These are phyloP conservation scores for Distichodus sexfasciatus DNA, from an alignment of 2,797 vertebrate species.

Conservation along the genomic window DNA sequence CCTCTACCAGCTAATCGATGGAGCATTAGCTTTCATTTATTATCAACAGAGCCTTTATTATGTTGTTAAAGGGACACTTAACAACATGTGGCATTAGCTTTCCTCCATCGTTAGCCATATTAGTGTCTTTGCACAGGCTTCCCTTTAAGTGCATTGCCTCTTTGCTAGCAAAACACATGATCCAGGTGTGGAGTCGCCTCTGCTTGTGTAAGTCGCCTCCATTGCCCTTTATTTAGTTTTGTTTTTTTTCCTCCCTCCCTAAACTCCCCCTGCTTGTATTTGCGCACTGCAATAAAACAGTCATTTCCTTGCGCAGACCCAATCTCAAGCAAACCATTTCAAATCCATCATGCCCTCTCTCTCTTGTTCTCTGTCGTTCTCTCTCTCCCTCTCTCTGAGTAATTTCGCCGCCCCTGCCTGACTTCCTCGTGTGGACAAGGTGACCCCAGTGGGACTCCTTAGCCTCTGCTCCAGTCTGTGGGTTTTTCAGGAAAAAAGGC, in stretches of 20 bases:
- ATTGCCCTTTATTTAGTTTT: slow-evolving; percentile 46
- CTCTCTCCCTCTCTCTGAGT: slow-evolving; percentile 12
- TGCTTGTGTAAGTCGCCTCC: slow-evolving; percentile 47
- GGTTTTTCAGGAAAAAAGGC: slow-evolving; percentile 3
- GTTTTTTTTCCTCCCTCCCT: slow-evolving; percentile 48
- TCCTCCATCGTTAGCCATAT: too few species aligned
- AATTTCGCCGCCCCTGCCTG: slow-evolving; percentile 40
- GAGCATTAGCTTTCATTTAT: too few species aligned
- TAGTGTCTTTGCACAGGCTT: too few species aligned
- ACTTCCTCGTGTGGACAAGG: slow-evolving; percentile 50
- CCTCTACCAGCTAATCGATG: too few species aligned
- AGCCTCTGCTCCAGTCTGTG: not conserved
- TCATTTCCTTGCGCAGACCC: slow-evolving; percentile 52
- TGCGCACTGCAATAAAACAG: slow-evolving; percentile 53
- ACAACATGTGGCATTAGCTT: too few species aligned
- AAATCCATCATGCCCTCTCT: slow-evolving; percentile 22
- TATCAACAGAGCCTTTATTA: too few species aligned
- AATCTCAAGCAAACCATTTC: slow-evolving; percentile 52
- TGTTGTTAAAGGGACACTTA: too few species aligned
- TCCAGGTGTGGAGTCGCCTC: too few species aligned
- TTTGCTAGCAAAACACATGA: too few species aligned
- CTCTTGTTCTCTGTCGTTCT: not conserved
- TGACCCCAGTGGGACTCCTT: slow-evolving; percentile 45
- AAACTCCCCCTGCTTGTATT: slow-evolving; percentile 30
- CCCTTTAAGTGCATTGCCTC: too few species aligned